A percentile compares a stretch with the other conserved stretches of the same genome.
These are phyloP conservation scores for Neotoma lepida DNA, from an alignment of 2,113 vertebrate species.

Conservation along the genomic window DNA sequence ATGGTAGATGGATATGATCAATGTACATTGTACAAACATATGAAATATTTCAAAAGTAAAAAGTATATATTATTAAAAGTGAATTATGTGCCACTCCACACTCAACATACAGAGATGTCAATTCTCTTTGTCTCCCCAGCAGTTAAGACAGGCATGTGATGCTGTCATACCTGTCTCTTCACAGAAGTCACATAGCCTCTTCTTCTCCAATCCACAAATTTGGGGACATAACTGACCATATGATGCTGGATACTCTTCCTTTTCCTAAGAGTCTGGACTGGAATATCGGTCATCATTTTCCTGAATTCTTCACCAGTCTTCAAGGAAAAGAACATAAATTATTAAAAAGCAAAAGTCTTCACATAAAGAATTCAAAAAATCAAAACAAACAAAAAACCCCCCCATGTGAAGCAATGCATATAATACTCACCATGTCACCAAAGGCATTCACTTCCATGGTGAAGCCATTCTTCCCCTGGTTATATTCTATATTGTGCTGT, in stretches of 20 bases:
- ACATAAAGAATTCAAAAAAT: not conserved
- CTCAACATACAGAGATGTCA: not conserved
- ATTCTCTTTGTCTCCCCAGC: not conserved
- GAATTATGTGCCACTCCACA: not conserved
- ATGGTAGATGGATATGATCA: not conserved
- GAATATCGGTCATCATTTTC: conserved; percentile 94
- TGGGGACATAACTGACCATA: conserved; percentile 84
- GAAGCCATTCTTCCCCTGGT: conserved; percentile 90
- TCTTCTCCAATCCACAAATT: conserved; percentile 92
- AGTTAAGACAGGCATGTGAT: not conserved
- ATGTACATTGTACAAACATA: too few species aligned
- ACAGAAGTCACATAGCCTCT: conserved; percentile 95
- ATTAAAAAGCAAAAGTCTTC: not conserved
- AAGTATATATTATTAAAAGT: not conserved
- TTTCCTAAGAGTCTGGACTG: conserved; percentile 81
- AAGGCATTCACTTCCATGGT: conserved; percentile 94
- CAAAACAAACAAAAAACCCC: not conserved
- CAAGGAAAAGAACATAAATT: conserved; percentile 52
- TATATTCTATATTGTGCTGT: conserved; percentile 94
- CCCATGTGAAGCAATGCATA: rapidly evolving
- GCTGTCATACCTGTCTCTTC: conserved; percentile 92
- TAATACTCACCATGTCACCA: conserved; percentile 93
- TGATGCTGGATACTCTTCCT: conserved; percentile 89
- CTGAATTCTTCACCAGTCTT: conserved; percentile 95
- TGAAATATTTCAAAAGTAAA: not conserved